Conservation (phyloP, 1,140 invertebrate genomes). For the Zaprionus inermis region DNA sequence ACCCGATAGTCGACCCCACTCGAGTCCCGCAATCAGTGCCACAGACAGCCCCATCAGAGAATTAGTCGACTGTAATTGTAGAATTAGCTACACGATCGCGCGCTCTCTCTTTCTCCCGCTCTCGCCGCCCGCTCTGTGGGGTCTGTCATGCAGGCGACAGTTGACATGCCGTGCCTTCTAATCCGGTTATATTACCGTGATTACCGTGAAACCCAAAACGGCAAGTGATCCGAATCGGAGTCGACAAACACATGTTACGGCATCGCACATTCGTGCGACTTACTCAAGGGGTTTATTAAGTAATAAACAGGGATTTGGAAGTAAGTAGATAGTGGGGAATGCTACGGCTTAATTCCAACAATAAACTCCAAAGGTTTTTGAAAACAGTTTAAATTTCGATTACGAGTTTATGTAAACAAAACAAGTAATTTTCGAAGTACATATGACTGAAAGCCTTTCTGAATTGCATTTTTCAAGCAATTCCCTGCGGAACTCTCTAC, state of each 20-base stretch:
- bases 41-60: background rate
- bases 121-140: too few relatives aligned
- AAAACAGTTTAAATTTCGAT: too few relatives aligned
- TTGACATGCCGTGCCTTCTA: background rate
- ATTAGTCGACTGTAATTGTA: background rate
- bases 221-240: background rate
- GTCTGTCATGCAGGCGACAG: too few relatives aligned
- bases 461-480: too few relatives aligned
- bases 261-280: background rate
- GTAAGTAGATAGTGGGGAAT: background rate
- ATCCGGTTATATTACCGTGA: background rate
- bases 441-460: too few relatives aligned
- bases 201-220: background rate
- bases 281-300: background rate
- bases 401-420: too few relatives aligned
- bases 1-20: background rate
- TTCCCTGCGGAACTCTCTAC: too few relatives aligned
- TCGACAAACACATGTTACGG: background rate
- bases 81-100: background rate
- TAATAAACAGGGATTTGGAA: background rate
- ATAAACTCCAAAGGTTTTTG: too few relatives aligned
- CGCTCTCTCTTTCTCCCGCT: background rate
- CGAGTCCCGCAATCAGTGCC: too few relatives aligned
- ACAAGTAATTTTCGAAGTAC: too few relatives aligned
- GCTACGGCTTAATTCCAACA: too few relatives aligned